Conservation (phyloP, 1,140 invertebrate genomes). For the Luehdorfia chinensis region DNA sequence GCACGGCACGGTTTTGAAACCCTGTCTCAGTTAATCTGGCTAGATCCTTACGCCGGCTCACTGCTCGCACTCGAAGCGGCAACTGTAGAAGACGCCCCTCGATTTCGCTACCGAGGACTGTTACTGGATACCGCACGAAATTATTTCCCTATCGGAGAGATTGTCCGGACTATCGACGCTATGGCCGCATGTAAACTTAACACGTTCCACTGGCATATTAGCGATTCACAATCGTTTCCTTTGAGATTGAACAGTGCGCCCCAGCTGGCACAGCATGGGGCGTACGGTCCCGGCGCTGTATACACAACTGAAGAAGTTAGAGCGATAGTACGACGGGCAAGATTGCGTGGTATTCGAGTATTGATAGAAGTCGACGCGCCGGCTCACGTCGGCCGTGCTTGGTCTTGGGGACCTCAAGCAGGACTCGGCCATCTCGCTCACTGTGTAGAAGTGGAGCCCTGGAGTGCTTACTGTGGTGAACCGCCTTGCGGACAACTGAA, state of each 20-base stretch:
- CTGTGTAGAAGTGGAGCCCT: conserved; percentile 86
- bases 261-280: conserved; percentile 84
- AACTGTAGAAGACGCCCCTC: conserved; percentile 78
- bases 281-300: conserved; percentile 83
- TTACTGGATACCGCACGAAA: conserved; percentile 88
- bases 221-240: conserved; percentile 91
- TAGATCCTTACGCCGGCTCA: conserved; percentile 80
- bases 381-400: conserved; percentile 88
- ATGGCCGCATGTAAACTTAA: conserved; percentile 90
- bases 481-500: conserved; percentile 91
- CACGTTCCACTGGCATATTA: conserved; percentile 91
- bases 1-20: conserved; percentile 89
- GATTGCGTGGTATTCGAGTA: conserved; percentile 83
- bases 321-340: conserved; percentile 81
- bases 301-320: conserved; percentile 84
- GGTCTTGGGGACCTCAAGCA: conserved; percentile 84
- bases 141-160: conserved; percentile 82
- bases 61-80: conserved; percentile 79
- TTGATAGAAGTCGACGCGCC: conserved; percentile 88
- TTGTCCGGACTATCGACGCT: conserved; percentile 85
- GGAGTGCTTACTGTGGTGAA: conserved; percentile 87
- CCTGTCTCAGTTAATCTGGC: conserved; percentile 87
- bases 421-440: conserved; percentile 84
- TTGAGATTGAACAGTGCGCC: conserved; percentile 83
- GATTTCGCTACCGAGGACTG: conserved; percentile 83